These are phyloP conservation scores for Dilophus febrilis DNA, from an alignment of 2,888 invertebrate species.

Conservation along the genomic window DNA sequence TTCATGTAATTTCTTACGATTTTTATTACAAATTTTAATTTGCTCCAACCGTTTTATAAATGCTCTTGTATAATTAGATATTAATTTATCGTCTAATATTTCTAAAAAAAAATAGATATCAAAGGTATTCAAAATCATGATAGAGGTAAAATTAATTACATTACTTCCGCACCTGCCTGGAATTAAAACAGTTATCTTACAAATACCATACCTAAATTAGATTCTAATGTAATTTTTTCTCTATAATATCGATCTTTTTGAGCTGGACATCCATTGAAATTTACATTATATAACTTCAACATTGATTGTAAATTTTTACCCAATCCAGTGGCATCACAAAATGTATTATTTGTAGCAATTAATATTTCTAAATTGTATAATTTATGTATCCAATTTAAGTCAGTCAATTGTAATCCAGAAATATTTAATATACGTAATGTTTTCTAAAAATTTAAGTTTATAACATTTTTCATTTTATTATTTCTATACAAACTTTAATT, in stretches of 20 bases:
- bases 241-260: slow-evolving; percentile 43
- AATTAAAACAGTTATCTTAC: slow-evolving; percentile 3
- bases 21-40: too few relatives aligned
- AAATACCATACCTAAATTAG: slow-evolving; percentile 38
- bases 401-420: background rate
- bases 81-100: slow-evolving; percentile 34
- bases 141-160: background rate
- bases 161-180: too few relatives aligned
- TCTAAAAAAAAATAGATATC: slow-evolving; percentile 27
- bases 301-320: slow-evolving; percentile 38
- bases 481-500: too few relatives aligned
- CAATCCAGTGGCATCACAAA: slow-evolving; percentile 13
- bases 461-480: too few relatives aligned
- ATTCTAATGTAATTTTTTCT: slow-evolving; percentile 47
- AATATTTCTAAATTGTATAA: background rate
- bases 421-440: slow-evolving; percentile 1
- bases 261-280: slow-evolving; percentile 46
- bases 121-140: slow-evolving; percentile 1
- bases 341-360: slow-evolving; percentile 2
- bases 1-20: background rate
- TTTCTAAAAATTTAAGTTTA: too few relatives aligned
- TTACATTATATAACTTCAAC: slow-evolving; percentile 35
- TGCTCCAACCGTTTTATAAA: background rate
- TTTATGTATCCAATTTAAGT: background rate
- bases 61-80: background rate